Conservation (phyloP, 2,888 invertebrate genomes). For the Neoitamus cyanurus region DNA sequence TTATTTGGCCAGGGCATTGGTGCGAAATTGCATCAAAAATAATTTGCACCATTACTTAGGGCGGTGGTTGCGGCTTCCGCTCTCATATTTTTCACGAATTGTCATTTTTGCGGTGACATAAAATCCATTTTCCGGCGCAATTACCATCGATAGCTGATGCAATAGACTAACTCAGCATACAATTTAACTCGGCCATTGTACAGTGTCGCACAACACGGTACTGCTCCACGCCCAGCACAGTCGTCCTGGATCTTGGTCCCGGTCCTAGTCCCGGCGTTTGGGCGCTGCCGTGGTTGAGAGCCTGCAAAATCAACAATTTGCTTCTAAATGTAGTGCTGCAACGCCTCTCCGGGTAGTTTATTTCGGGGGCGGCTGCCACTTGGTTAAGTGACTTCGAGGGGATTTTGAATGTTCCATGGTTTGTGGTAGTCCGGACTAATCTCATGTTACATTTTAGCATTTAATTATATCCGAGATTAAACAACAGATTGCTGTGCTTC, state of each 20-base stretch:
- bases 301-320: conserved; percentile 25
- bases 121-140: conserved; percentile 25
- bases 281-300: not conserved
- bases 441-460: conserved; percentile 38
- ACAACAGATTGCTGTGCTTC: not conserved
- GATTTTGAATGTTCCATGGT: conserved; percentile 30
- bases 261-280: not conserved
- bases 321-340: conserved; percentile 27
- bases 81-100: conserved; percentile 42
- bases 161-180: not conserved
- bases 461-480: conserved; percentile 36
- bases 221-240: not conserved
- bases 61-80: not conserved
- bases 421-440: conserved; percentile 36
- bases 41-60: conserved; percentile 17
- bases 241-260: conserved; percentile 1
- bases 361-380: conserved; percentile 7
- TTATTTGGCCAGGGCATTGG: conserved; percentile 28
- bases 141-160: conserved; percentile 35
- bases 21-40: conserved; percentile 41
- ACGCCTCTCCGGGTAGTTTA: conserved; percentile 16
- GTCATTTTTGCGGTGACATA: conserved; percentile 37
- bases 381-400: conserved; percentile 23
- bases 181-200: not conserved
- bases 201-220: not conserved